phyloP scores from a whole-genome alignment of 2,888 invertebrate genomes.

The Neoascia interrupta region DNA sequence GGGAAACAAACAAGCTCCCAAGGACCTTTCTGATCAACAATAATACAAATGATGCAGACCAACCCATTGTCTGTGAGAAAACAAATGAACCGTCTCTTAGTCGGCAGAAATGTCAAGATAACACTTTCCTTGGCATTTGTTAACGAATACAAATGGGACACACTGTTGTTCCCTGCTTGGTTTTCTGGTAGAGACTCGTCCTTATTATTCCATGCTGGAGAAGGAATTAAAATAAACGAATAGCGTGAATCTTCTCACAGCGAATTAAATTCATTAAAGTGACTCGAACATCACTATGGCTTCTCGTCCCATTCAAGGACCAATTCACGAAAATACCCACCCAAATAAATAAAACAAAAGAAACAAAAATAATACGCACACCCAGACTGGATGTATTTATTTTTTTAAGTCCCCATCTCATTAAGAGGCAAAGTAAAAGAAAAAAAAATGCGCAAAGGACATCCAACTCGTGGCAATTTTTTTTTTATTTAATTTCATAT shows the following conservation, averaged over 20 bases:
- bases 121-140: constrained; percentile 40
- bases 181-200: too few relatives aligned
- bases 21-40: too few relatives aligned
- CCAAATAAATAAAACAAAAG: too few relatives aligned
- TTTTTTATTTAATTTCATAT: constrained; percentile 51
- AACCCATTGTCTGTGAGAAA: constrained; percentile 17
- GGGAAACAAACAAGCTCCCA: too few relatives aligned
- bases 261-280: constrained; percentile 36
- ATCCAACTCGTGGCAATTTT: neutral
- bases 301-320: too few relatives aligned
- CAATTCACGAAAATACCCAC: too few relatives aligned
- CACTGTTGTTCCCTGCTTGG: neutral
- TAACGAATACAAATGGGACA: constrained; percentile 66
- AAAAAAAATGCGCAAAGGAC: constrained; percentile 3
- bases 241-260: constrained; percentile 10
- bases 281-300: too few relatives aligned
- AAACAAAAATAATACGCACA: too few relatives aligned
- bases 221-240: constrained; percentile 63
- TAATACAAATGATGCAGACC: too few relatives aligned
- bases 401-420: too few relatives aligned
- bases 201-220: neutral
- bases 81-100: constrained; percentile 62
- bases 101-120: constrained; percentile 63
- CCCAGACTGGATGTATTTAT: too few relatives aligned
- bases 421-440: too few relatives aligned